Base-by-base conservation (phyloP, 2,797 vertebrate species). In the Eremophila alpestris region DNA sequence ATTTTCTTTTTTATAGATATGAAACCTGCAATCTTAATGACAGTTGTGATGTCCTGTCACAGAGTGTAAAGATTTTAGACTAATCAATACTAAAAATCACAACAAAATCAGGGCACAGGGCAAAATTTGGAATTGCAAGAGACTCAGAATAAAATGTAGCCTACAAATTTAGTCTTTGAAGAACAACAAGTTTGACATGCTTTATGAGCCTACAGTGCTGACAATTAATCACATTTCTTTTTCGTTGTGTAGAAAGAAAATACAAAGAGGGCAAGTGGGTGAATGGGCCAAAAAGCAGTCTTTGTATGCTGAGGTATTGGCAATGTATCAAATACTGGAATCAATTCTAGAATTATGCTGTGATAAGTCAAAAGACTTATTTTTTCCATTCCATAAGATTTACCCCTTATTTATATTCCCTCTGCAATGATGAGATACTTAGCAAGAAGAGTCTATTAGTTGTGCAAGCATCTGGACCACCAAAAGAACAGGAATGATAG, bases 401-500 rank as follows among this genome's bases (percentile, higher is more conserved):
- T 11, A 13, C 5, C 27, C 24, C 24, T 34, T 46, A 30, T 69
- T 73, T 52, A 48, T 48, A 32, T 11, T 62, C 43, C 29, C 23
- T 45, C n/a, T 54, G 45, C 21, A 68, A 4, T 11, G 27, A 54
- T 26, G 38, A 36, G 19, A 16, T 16, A 78, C 10, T 52, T 59
- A 56, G 23, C 56, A 83, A 88, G 29, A 60, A 62, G 29, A 5
- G 9, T 34, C 34, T 5, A 0, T n/a, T 60, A 81, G 43, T 54
- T 76, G 18, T 86, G 54, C 32, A 60, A 70, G 9, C 32, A 74
- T 32, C 16, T 70, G 56, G 11, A 18, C 27, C 22, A 16, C 0
- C 0, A 0, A 38, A 70, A 74, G 26, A 92, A 67, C 0, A 0
- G 36, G 36, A 82, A 54, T 16, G 16, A 10, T 0, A 40, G 27